Conservation (phyloP, 2,888 invertebrate genomes). For the Argyresthia goedartella region DNA sequence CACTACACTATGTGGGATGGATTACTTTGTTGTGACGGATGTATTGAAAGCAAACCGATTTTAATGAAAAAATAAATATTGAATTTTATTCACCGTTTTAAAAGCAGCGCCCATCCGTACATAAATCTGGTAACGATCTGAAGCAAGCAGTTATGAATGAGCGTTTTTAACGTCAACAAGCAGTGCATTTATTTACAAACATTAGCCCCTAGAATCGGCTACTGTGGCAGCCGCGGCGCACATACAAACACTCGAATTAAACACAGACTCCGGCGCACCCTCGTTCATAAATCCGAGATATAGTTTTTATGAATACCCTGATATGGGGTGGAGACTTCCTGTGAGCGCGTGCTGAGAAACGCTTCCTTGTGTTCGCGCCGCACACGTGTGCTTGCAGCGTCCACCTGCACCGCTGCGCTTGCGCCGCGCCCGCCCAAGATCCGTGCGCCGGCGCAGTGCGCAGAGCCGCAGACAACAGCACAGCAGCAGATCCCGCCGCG, state of each 20-base stretch:
- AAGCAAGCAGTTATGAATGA: constrained; percentile 39
- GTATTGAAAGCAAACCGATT: neutral
- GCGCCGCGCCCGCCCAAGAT: constrained; percentile 25
- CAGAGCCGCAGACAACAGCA: neutral
- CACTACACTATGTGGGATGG: neutral
- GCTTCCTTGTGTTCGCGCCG: constrained; percentile 45
- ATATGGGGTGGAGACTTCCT: constrained; percentile 29
- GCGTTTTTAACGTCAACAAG: constrained; percentile 25
- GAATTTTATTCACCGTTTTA: no score
- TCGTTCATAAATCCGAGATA: constrained; percentile 1
- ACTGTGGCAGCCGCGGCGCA: constrained; percentile 10
- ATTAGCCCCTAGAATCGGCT: constrained; percentile 34
- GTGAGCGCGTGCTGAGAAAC: constrained; percentile 35
- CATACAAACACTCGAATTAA: constrained; percentile 44
- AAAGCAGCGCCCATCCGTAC: no score
- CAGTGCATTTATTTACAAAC: constrained; percentile 61
- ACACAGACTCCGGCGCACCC: neutral
- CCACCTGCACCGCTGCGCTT: constrained; percentile 42
- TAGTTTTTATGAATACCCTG: constrained; percentile 7
- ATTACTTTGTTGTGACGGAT: neutral
- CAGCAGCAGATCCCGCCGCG: constrained; percentile 45
- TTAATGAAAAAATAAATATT: no score
- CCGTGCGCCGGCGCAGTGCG: constrained; percentile 19
- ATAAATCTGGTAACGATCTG: constrained; percentile 5
- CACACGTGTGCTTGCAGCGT: constrained; percentile 44